A percentile compares a stretch with the other conserved stretches of the same genome.
Evolutionary conservation across 2,113 vertebrate genomes (phyloP).

Genomic region (Phrynosoma blainvillii): DNA sequence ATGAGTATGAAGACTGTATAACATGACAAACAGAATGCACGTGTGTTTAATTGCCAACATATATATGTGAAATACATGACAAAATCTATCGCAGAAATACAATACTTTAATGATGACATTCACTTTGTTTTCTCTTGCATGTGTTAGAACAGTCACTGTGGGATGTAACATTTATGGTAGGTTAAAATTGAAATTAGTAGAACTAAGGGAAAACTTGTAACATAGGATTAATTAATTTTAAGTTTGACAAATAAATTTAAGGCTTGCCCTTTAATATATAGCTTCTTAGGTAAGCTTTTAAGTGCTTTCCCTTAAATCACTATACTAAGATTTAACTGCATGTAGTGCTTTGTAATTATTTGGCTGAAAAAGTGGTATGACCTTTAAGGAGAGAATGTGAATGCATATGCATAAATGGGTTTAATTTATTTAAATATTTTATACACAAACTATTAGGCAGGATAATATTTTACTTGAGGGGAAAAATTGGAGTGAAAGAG

Average conservation of each 20-base stretch:
- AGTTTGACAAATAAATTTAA: slow-evolving; percentile 35
- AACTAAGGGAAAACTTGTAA: neutral
- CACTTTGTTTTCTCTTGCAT: neutral
- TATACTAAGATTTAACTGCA: slow-evolving; percentile 25
- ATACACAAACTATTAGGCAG: slow-evolving; percentile 33
- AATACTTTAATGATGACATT: neutral
- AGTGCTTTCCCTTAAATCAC: slow-evolving; percentile 52
- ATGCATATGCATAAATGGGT: slow-evolving; percentile 42
- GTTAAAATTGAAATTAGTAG: neutral
- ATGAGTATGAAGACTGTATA: neutral
- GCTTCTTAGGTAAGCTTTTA: slow-evolving; percentile 38
- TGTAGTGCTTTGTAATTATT: slow-evolving; percentile 57
- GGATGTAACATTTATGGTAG: neutral
- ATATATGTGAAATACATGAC: neutral
- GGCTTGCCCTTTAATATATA: slow-evolving; percentile 31
- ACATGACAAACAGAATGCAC: neutral
- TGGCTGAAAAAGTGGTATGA: slow-evolving; percentile 59
- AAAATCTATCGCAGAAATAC: neutral
- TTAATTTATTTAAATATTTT: slow-evolving; percentile 65
- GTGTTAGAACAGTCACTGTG: neutral
- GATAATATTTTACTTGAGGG: slow-evolving; percentile 41
- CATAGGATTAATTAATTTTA: slow-evolving; percentile 23
- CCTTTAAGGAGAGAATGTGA: slow-evolving; percentile 53
- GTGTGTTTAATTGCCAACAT: neutral
- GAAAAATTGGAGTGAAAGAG: slow-evolving; percentile 45